These are phyloP conservation scores for Pollenia amentaria DNA, from an alignment of 2,888 invertebrate genomes.

Conservation along the genomic window DNA sequence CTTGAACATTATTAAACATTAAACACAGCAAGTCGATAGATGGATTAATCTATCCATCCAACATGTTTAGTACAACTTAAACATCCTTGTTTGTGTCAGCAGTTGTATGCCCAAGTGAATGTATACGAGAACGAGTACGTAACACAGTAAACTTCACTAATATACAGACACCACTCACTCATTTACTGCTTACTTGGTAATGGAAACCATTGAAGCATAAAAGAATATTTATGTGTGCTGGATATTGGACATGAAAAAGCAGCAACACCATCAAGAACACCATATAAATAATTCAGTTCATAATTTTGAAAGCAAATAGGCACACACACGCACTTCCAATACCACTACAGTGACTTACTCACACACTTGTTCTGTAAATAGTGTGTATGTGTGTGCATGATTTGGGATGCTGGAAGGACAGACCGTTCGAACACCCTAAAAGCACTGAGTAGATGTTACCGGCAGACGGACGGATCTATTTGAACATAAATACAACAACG, in stretches of 20 bases:
- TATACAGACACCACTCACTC: background rate
- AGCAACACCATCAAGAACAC: constrained; percentile 29
- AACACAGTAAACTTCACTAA: background rate
- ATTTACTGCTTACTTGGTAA: constrained; percentile 11
- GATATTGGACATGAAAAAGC: constrained; percentile 12
- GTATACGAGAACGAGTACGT: background rate
- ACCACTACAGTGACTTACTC: background rate
- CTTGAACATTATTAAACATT: constrained; percentile 46
- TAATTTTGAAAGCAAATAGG: constrained; percentile 59
- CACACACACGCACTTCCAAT: background rate
- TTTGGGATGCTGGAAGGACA: background rate
- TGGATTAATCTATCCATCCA: constrained; percentile 25
- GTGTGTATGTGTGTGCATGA: background rate
- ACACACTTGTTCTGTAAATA: background rate
- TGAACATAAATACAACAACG: background rate
- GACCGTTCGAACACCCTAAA: constrained; percentile 3
- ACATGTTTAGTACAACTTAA: constrained; percentile 34
- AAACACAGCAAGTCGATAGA: constrained; percentile 35
- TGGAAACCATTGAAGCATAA: constrained; percentile 59
- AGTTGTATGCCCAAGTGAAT: background rate
- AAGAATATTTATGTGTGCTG: constrained; percentile 28
- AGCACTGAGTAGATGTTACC: background rate
- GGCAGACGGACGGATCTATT: background rate
- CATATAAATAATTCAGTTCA: constrained; percentile 67
- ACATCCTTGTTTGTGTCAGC: background rate